These are phyloP conservation scores for Bradypodion pumilum DNA, from an alignment of 2,797 vertebrate species.

Conservation along the genomic window DNA sequence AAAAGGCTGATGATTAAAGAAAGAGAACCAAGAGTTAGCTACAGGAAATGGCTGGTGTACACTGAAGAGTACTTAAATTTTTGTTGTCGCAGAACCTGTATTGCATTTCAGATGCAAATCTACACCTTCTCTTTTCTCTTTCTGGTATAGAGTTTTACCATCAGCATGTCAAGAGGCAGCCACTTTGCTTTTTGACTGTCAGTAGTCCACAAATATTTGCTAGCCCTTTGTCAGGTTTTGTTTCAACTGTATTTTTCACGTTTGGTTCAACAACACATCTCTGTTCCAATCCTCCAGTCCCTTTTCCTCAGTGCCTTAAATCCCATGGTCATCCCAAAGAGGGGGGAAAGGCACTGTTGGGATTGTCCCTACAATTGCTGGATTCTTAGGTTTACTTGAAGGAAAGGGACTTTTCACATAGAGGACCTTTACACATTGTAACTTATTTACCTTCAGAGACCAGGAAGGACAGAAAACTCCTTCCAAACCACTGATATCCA, in stretches of 20 bases:
- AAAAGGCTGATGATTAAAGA: slow-evolving; percentile 71
- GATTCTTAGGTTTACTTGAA: too few species aligned
- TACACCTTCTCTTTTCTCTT: background rate
- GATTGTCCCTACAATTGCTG: too few species aligned
- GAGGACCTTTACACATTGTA: background rate
- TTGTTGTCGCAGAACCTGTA: background rate
- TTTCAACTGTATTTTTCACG: background rate
- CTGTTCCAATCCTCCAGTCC: background rate
- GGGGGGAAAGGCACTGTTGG: too few species aligned
- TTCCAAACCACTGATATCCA: background rate
- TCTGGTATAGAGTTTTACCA: background rate
- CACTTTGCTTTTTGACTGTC: background rate
- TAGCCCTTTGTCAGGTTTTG: background rate
- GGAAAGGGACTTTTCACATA: too few species aligned
- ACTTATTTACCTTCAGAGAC: background rate
- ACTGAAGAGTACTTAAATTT: too few species aligned
- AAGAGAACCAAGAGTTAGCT: background rate
- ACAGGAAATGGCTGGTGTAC: background rate
- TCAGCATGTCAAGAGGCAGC: too few species aligned
- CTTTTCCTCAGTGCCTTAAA: too few species aligned
- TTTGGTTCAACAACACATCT: background rate
- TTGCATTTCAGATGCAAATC: background rate
- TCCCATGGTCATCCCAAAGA: too few species aligned
- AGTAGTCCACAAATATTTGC: background rate
- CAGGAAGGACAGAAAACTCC: background rate